phyloP scores from a whole-genome alignment of 2,888 invertebrate genomes.

The Brachypalpus laphriformis region DNA sequence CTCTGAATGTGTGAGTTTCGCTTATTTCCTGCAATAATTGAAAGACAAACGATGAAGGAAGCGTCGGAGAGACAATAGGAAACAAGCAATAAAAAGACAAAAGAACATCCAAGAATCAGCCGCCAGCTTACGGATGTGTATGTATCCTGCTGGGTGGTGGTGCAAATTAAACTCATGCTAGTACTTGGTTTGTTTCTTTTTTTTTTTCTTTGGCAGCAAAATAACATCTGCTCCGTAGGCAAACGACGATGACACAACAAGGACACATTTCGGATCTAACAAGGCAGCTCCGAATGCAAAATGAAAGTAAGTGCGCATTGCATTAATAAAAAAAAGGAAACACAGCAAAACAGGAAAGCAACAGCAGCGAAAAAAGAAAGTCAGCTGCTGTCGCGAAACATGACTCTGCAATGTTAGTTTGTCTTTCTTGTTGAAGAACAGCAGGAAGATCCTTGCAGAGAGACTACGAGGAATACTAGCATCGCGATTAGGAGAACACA shows the following conservation, averaged over 20 bases:
- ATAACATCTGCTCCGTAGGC: constrained; percentile 52
- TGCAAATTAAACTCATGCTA: constrained; percentile 40
- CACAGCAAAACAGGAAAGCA: constrained; percentile 12
- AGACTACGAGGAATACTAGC: background rate
- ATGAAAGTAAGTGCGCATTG: constrained; percentile 32
- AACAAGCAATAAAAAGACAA: constrained; percentile 63
- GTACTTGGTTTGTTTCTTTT: background rate
- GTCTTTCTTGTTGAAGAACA: constrained; percentile 8
- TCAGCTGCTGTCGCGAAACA: constrained; percentile 51
- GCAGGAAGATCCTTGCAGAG: constrained; percentile 1
- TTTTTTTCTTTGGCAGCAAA: constrained; percentile 26
- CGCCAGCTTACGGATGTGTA: constrained; percentile 32
- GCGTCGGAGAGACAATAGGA: constrained; percentile 44
- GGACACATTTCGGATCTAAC: constrained; percentile 61
- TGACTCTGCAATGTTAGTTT: constrained; percentile 30
- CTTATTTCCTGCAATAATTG: constrained; percentile 65
- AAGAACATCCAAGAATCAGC: constrained; percentile 41
- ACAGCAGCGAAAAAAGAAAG: constrained; percentile 8
- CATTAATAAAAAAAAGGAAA: constrained; percentile 25
- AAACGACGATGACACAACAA: constrained; percentile 63
- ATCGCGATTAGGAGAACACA: background rate
- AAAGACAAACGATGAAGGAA: constrained; percentile 55
- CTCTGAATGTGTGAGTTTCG: constrained; percentile 14
- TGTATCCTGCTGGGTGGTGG: constrained; percentile 29
- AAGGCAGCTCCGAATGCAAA: constrained; percentile 54